A percentile compares a stretch with the other conserved stretches of the same genome.
Evolutionary conservation across 1,140 invertebrate species (phyloP).

Genomic region (Whitmania pigra): DNA sequence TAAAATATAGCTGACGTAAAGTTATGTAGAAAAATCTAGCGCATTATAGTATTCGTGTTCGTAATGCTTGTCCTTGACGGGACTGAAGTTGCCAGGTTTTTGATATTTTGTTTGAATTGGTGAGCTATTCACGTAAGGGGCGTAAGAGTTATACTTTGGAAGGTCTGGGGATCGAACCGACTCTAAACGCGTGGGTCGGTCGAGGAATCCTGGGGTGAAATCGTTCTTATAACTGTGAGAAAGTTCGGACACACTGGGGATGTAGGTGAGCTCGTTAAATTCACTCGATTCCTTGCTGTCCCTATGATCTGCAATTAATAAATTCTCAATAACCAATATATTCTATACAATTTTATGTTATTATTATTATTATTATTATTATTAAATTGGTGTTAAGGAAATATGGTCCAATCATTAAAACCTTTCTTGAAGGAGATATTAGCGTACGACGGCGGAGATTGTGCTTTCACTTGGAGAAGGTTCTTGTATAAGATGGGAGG

Average conservation of each 20-base stretch:
- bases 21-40: too few relatives aligned
- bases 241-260: neutral
- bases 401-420: too few relatives aligned
- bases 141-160: too few relatives aligned
- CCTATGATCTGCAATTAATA: neutral
- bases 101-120: too few relatives aligned
- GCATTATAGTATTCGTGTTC: too few relatives aligned
- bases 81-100: too few relatives aligned
- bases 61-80: too few relatives aligned
- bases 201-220: slow-evolving; percentile 7
- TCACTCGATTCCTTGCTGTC: slow-evolving; percentile 1
- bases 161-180: too few relatives aligned
- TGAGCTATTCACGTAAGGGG: too few relatives aligned
- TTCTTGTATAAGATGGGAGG: slow-evolving; percentile 10
- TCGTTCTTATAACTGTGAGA: neutral
- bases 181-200: neutral
- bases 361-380: neutral
- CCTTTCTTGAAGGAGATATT: slow-evolving; percentile 1
- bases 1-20: too few relatives aligned
- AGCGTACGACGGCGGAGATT: neutral
- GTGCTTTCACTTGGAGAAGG: neutral
- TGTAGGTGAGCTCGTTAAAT: neutral
- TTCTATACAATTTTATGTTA: too few relatives aligned
- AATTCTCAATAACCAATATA: neutral
- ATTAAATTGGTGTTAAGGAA: too few relatives aligned